phyloP scores from a whole-genome alignment of 2,888 invertebrate genomes.

The Bombylius discolor region DNA sequence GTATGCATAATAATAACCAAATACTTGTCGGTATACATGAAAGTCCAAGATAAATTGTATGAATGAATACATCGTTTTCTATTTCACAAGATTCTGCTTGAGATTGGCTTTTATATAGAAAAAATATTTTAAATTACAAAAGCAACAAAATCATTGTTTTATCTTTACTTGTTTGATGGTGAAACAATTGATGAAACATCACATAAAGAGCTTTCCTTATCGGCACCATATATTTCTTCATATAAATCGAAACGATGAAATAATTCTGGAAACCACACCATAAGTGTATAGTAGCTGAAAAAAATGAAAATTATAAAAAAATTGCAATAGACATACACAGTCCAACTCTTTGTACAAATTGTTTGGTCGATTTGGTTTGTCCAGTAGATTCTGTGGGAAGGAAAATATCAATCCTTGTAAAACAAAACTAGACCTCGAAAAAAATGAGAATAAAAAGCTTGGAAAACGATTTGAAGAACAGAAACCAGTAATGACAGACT shows the following conservation, averaged over 20 bases:
- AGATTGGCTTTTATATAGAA: not conserved
- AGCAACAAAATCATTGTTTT: too few relatives aligned
- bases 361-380: too few relatives aligned
- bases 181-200: conserved; percentile 57
- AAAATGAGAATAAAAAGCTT: too few relatives aligned
- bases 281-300: conserved; percentile 74
- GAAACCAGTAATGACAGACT: too few relatives aligned
- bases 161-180: not conserved
- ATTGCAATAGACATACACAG: not conserved
- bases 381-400: too few relatives aligned
- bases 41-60: conserved; percentile 65
- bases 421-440: too few relatives aligned
- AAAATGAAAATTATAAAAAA: not conserved
- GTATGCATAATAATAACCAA: conserved; percentile 65
- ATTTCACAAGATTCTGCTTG: conserved; percentile 33
- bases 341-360: too few relatives aligned
- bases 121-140: too few relatives aligned
- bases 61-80: conserved; percentile 54
- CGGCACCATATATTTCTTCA: conserved; percentile 48
- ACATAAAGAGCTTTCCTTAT: conserved; percentile 58
- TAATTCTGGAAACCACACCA: conserved; percentile 86
- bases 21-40: conserved; percentile 71
- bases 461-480: too few relatives aligned
- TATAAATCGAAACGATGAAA: conserved; percentile 72
- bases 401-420: too few relatives aligned